Conservation (phyloP, 2,113 vertebrate genomes). For the Pedionomus torquatus region DNA sequence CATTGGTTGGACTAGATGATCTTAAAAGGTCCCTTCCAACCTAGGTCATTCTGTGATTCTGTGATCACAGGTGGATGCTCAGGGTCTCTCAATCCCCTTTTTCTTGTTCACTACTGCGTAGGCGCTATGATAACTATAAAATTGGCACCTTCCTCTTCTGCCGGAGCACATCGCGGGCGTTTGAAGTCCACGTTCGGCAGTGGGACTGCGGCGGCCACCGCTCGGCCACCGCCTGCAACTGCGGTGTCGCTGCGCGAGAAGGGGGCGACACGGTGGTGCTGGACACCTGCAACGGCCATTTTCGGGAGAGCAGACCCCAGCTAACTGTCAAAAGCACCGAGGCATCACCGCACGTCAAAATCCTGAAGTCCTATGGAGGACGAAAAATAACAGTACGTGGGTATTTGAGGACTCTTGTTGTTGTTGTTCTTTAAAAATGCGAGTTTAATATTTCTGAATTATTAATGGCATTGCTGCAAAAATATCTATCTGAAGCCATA, state of each 20-base stretch:
- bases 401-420: background rate
- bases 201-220: constrained; percentile 77
- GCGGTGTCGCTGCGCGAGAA: constrained; percentile 69
- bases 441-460: background rate
- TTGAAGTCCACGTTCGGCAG: constrained; percentile 81
- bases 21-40: too few species aligned
- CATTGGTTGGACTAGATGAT: too few species aligned
- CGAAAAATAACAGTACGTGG: constrained; percentile 84
- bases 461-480: background rate
- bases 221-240: constrained; percentile 74
- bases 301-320: constrained; percentile 67
- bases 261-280: constrained; percentile 71
- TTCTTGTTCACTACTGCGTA: constrained; percentile 25
- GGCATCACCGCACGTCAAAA: constrained; percentile 38
- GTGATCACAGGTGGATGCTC: too few species aligned
- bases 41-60: too few species aligned
- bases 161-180: constrained; percentile 55
- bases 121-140: constrained; percentile 77
- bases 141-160: constrained; percentile 80
- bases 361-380: constrained; percentile 80
- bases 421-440: background rate
- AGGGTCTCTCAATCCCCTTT: background rate
- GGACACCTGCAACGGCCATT: constrained; percentile 79
- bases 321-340: constrained; percentile 62
- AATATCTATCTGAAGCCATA: background rate